Conservation (phyloP, 1,140 invertebrate genomes). For the Atopsyche davidsoni region DNA sequence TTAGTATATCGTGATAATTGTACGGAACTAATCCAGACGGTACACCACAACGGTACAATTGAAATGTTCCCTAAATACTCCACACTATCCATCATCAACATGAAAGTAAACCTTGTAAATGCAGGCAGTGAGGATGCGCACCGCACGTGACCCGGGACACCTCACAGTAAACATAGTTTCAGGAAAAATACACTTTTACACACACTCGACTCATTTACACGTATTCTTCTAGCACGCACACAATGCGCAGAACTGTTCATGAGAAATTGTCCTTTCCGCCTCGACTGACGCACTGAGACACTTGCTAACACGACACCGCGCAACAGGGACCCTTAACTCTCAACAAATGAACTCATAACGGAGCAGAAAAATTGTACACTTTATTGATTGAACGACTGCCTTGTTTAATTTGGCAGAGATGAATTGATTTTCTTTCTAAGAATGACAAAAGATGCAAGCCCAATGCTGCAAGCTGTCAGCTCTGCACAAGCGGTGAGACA, state of each 20-base stretch:
- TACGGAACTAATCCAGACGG: too few relatives aligned
- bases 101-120: too few relatives aligned
- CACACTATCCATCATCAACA: too few relatives aligned
- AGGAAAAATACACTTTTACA: not conserved
- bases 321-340: not conserved
- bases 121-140: too few relatives aligned
- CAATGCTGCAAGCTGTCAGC: not conserved
- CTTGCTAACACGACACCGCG: not conserved
- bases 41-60: too few relatives aligned
- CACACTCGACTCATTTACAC: not conserved
- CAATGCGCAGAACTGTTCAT: not conserved
- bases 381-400: conserved; percentile 1
- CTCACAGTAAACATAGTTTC: too few relatives aligned
- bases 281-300: not conserved
- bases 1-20: not conserved
- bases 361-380: not conserved
- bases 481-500: not conserved
- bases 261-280: not conserved
- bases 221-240: not conserved
- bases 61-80: too few relatives aligned
- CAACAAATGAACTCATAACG: not conserved
- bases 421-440: too few relatives aligned
- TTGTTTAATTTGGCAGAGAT: too few relatives aligned
- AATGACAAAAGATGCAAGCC: not conserved
- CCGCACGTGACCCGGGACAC: too few relatives aligned